These are phyloP conservation scores for Sander vitreus DNA, from an alignment of 2,113 vertebrate genomes.

Conservation along the genomic window DNA sequence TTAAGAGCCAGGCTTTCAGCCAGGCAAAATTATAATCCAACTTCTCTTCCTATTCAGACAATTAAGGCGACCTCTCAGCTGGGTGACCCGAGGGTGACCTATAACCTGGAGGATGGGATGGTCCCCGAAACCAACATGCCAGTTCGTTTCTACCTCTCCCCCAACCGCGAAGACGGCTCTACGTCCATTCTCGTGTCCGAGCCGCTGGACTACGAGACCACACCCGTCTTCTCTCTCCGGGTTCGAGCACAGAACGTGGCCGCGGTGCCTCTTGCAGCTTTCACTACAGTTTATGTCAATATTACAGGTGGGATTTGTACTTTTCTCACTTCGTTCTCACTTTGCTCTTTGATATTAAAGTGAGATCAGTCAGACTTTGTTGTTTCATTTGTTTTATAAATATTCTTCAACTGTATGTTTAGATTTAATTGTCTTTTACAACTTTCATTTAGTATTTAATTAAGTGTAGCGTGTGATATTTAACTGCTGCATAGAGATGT, in stretches of 20 bases:
- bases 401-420: not conserved
- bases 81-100: constrained; percentile 91
- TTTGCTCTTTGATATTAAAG: not conserved
- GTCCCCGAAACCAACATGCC: constrained; percentile 93
- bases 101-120: constrained; percentile 91
- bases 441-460: not conserved
- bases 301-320: constrained; percentile 85
- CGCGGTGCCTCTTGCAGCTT: constrained; percentile 89
- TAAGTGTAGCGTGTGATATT: not conserved
- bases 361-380: not conserved
- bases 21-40: not conserved
- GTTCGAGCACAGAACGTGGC: constrained; percentile 91
- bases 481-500: not conserved
- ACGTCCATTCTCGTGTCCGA: constrained; percentile 91
- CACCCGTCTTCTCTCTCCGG: constrained; percentile 86
- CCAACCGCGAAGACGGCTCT: constrained; percentile 90
- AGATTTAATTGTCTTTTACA: not conserved
- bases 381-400: not conserved
- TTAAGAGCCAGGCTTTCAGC: not conserved
- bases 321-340: not conserved
- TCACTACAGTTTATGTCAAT: constrained; percentile 87
- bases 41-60: constrained; percentile 76
- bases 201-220: constrained; percentile 90
- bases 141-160: constrained; percentile 90
- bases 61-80: constrained; percentile 90